A percentile compares a stretch with the other conserved stretches of the same genome.
Evolutionary conservation across 2,113 vertebrate species (phyloP).

Genomic region (Coptodon rendalli): DNA sequence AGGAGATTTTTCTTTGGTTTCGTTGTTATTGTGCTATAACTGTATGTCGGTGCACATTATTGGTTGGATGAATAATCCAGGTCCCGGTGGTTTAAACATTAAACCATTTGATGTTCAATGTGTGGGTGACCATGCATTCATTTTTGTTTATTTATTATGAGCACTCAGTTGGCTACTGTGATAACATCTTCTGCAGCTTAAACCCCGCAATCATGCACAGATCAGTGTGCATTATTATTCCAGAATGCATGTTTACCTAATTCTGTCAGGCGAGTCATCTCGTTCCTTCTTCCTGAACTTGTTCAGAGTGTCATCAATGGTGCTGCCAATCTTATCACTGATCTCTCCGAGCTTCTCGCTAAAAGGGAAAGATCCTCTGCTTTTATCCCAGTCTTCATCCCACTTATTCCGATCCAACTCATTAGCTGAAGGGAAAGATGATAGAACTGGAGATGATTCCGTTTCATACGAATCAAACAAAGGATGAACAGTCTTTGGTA

Average conservation of each 20-base stretch:
- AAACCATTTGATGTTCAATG: neutral
- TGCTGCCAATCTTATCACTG: slow-evolving; percentile 95
- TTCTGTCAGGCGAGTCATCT: slow-evolving; percentile 90
- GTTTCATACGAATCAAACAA: neutral
- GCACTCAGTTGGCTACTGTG: neutral
- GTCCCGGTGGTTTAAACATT: neutral
- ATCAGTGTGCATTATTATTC: neutral
- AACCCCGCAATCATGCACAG: neutral
- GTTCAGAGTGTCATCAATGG: slow-evolving; percentile 95
- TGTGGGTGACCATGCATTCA: neutral
- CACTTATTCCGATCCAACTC: slow-evolving; percentile 87
- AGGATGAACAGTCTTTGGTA: neutral
- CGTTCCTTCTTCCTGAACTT: slow-evolving; percentile 95
- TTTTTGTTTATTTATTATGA: neutral
- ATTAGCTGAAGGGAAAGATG: slow-evolving; percentile 20
- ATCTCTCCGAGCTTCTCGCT: slow-evolving; percentile 96
- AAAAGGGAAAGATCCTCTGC: slow-evolving; percentile 87
- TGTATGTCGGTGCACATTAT: neutral
- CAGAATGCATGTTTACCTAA: slow-evolving; percentile 73
- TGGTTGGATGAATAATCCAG: neutral
- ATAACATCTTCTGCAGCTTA: neutral
- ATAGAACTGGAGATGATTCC: neutral
- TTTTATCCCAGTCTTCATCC: slow-evolving; percentile 98
- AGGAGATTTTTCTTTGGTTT: neutral
- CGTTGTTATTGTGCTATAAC: neutral